Conservation (phyloP, 1,140 invertebrate genomes). For the Lordiphosa collinella region DNA sequence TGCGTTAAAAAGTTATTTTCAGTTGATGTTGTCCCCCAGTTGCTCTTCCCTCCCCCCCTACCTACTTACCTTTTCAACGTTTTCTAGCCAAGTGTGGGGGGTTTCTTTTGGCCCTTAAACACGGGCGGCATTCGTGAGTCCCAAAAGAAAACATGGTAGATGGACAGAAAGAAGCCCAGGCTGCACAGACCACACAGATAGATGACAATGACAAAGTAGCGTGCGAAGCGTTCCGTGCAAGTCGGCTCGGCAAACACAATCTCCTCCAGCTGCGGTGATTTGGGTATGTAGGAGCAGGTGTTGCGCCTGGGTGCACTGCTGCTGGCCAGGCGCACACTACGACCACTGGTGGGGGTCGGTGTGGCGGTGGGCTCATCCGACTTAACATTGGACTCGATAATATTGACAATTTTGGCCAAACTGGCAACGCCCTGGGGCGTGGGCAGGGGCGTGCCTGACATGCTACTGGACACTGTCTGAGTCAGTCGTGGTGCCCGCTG, state of each 20-base stretch:
- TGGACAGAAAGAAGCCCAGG: slow-evolving; percentile 66
- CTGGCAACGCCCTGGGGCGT: slow-evolving; percentile 27
- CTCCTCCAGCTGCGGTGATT: slow-evolving; percentile 62
- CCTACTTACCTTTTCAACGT: too few relatives aligned
- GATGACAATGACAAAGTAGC: slow-evolving; percentile 67
- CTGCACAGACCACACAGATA: slow-evolving; percentile 69
- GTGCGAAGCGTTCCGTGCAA: slow-evolving; percentile 64
- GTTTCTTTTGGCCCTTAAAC: slow-evolving; percentile 63
- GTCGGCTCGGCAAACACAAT: slow-evolving; percentile 64
- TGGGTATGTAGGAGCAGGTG: slow-evolving; percentile 53
- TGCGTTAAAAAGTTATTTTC: too few relatives aligned
- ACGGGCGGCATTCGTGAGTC: slow-evolving; percentile 76
- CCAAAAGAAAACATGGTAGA: slow-evolving; percentile 77
- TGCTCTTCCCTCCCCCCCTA: too few relatives aligned
- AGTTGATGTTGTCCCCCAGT: too few relatives aligned
- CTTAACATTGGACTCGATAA: slow-evolving; percentile 60
- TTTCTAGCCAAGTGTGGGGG: slow-evolving; percentile 44
- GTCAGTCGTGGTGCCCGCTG: slow-evolving; percentile 11
- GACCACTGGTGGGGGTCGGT: background rate
- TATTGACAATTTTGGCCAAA: slow-evolving; percentile 66
- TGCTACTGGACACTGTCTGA: background rate
- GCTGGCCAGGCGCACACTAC: slow-evolving; percentile 54
- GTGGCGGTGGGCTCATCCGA: background rate
- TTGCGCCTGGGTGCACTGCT: slow-evolving; percentile 50
- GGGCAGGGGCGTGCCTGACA: slow-evolving; percentile 4